Conservation (phyloP, 2,888 invertebrate genomes). For the Morpho achilles region DNA sequence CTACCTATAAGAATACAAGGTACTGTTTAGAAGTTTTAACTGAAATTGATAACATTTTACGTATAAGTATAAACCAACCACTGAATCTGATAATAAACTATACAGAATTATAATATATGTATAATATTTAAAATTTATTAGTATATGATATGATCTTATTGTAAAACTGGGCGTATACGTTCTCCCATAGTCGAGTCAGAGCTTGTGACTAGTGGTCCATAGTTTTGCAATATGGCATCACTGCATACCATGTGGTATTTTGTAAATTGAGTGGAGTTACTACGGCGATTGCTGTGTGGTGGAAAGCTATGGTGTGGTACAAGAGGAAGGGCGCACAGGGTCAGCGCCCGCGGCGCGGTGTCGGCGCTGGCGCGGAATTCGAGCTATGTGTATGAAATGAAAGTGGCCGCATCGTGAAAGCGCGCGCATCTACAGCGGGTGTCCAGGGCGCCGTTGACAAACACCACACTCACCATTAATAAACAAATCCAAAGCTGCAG, state of each 20-base stretch:
- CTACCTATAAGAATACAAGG: no score
- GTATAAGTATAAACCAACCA: no score
- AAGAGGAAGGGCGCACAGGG: conserved; percentile 75
- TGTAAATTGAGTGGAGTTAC: conserved; percentile 4
- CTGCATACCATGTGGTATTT: conserved; percentile 8
- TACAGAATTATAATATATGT: no score
- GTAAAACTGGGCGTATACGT: not conserved
- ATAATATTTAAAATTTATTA: no score
- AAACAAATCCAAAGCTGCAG: conserved; percentile 66
- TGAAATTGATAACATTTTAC: no score
- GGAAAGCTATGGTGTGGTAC: conserved; percentile 40
- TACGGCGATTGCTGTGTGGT: conserved; percentile 18
- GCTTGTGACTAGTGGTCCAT: not conserved
- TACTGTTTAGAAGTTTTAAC: no score
- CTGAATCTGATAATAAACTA: no score
- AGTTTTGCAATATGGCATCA: not conserved
- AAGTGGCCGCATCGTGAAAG: conserved; percentile 78
- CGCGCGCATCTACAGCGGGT: conserved; percentile 68
- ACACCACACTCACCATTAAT: conserved; percentile 69
- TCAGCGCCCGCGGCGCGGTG: conserved; percentile 73
- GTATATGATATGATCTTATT: no score
- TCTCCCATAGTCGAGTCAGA: conserved; percentile 20
- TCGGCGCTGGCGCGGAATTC: conserved; percentile 73
- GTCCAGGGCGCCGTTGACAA: conserved; percentile 44
- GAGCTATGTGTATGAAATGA: conserved; percentile 78